A percentile compares a stretch with the other conserved stretches of the same genome.
Conservation (phyloP, 1,140 invertebrate species). For the Dreissena rostriformis region DNA sequence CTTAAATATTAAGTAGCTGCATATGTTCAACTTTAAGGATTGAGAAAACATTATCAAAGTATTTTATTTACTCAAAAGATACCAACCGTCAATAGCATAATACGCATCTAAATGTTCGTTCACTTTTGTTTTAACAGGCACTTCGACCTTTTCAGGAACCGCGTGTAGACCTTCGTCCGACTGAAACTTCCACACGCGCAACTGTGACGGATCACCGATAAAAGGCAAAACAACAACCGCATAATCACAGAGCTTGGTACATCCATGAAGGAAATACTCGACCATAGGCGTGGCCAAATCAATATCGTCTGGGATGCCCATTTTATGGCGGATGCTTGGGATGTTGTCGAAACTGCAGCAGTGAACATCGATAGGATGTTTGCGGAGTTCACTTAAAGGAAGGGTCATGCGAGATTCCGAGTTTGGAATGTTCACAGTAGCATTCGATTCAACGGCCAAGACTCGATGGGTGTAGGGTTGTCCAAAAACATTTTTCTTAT, state of each 20-base stretch:
- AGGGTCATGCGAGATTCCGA: conserved; percentile 35
- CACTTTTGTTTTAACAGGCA: conserved; percentile 1
- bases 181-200: conserved; percentile 32
- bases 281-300: conserved; percentile 17
- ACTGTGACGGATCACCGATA: neutral
- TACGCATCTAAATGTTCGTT: conserved; percentile 23
- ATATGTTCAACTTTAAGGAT: no score
- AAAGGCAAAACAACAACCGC: conserved; percentile 35
- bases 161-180: conserved; percentile 28
- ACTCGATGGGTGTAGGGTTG: conserved; percentile 7
- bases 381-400: neutral
- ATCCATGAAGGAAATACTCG: conserved; percentile 19
- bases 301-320: conserved; percentile 2
- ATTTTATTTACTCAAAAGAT: no score
- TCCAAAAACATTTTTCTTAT: conserved; percentile 25
- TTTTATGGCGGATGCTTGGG: neutral
- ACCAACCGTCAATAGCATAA: conserved; percentile 17
- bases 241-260: neutral
- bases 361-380: conserved; percentile 13
- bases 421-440: conserved; percentile 23
- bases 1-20: no score
- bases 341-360: conserved; percentile 6
- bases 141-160: neutral
- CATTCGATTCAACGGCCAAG: neutral
- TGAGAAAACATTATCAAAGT: no score